phyloP scores from a whole-genome alignment of 2,888 invertebrate species.

The Drosophila fungiperda region DNA sequence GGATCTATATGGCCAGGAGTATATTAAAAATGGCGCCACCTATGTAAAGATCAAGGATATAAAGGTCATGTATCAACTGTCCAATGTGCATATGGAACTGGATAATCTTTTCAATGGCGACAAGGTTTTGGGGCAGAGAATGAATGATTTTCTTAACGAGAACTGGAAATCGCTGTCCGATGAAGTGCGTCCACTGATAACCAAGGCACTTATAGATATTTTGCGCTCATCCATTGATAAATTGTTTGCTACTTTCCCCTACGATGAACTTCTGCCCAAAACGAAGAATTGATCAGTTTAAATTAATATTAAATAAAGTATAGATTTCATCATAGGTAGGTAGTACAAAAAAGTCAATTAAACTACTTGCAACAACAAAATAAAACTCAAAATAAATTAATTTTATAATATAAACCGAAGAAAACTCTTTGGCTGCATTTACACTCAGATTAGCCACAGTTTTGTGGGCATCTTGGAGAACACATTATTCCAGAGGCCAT shows the following conservation, averaged over 20 bases:
- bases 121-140: slow-evolving; percentile 88
- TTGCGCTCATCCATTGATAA: slow-evolving; percentile 87
- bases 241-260: slow-evolving; percentile 87
- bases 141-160: slow-evolving; percentile 92
- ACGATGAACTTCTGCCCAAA: slow-evolving; percentile 86
- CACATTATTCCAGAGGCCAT: slow-evolving; percentile 87
- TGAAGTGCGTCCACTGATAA: slow-evolving; percentile 90
- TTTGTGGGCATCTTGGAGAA: slow-evolving; percentile 87
- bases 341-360: slow-evolving; percentile 28
- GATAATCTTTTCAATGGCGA: slow-evolving; percentile 91
- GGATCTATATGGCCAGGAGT: slow-evolving; percentile 87
- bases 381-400: slow-evolving; percentile 64
- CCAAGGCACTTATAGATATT: slow-evolving; percentile 87
- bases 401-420: slow-evolving; percentile 42
- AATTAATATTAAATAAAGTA: slow-evolving; percentile 21
- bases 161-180: slow-evolving; percentile 90
- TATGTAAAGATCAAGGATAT: slow-evolving; percentile 88
- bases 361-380: slow-evolving; percentile 26
- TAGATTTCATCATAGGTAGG: slow-evolving; percentile 45
- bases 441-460: slow-evolving; percentile 85
- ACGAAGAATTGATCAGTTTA: slow-evolving; percentile 12
- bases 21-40: slow-evolving; percentile 85
- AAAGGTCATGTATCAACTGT: slow-evolving; percentile 89
- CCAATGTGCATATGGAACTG: slow-evolving; percentile 88
- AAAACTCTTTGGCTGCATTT: neutral